Base-by-base conservation (phyloP, 1,140 invertebrate species). In the Euura saliciscinereae region DNA sequence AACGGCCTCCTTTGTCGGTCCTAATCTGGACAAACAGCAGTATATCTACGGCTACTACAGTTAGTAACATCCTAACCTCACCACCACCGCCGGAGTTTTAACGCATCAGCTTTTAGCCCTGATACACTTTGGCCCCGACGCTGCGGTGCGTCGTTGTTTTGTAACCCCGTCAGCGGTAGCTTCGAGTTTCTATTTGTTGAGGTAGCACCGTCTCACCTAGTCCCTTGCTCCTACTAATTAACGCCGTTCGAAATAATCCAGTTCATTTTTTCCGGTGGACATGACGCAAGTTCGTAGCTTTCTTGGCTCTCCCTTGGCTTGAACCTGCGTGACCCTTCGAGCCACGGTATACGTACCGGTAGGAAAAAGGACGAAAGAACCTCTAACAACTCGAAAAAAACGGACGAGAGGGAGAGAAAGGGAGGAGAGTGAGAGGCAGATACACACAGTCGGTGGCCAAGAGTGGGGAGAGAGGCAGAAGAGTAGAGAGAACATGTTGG, bases 1-100 rank as follows among this genome's bases (percentile, higher is more conserved):
- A 79, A 82, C 74, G 75, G 75, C 68, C n/a, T 65, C 71, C 80
- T 85, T 84, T 85, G 83, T 83, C 83, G 83, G 83, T 65, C 73
- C 73, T 83, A 84, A 83, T 84, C 83, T 80, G 65, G 69, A 71
- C 76, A 81, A 83, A 79, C 78, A 81, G 74, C 77, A 74, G 72
- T 80, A 82, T 80, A 79, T 77, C 71, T 59, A 59, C 51, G 51
- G 51, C 51, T 59, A 59, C 51, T 59, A 4, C 51, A 7, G 46
- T n/a, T 2, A n/a, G n/a, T 7, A 8, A 8, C 11, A 51, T 8
- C 46, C 46, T 7, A 51, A n/a, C 46, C 46, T 7, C 46, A 51
- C 46, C 46, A 28, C 28, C 11, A 51, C 46, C 51, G 51, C 51
- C 8, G 51, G 8, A n/a, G 51, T 11, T 59, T 59, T 59, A 59